A percentile compares a stretch with the other conserved stretches of the same genome.
Conservation (phyloP, 2,113 vertebrate genomes). For the Scatophagus argus region DNA sequence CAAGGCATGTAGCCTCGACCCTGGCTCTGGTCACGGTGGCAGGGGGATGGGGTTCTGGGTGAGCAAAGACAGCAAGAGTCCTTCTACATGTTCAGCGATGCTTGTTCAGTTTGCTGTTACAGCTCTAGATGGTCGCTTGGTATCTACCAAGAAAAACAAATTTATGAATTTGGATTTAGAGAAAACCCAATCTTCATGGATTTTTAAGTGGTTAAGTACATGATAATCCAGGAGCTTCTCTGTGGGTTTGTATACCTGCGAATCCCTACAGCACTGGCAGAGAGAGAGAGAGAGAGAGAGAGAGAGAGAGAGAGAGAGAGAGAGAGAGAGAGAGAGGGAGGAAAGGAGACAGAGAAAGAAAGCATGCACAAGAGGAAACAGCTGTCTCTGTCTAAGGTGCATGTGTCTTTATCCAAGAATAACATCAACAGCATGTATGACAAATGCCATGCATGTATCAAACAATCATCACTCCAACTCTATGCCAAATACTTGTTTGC, state of each 20-base stretch:
- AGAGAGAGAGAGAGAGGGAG: background rate
- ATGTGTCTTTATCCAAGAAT: constrained; percentile 52
- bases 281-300: background rate
- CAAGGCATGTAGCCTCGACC: too few species aligned
- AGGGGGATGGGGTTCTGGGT: background rate
- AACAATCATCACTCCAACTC: constrained; percentile 31
- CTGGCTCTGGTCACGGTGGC: background rate
- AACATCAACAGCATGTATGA: constrained; percentile 53
- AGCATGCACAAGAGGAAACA: constrained; percentile 5
- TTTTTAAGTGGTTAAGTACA: background rate
- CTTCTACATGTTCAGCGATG: too few species aligned
- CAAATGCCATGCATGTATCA: constrained; percentile 14
- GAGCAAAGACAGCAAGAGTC: too few species aligned
- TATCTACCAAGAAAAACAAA: too few species aligned
- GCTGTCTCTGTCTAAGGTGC: constrained; percentile 23
- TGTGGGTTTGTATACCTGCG: background rate
- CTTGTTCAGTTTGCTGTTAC: background rate
- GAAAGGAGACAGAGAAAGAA: background rate
- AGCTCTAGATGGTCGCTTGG: background rate
- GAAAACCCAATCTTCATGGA: too few species aligned
- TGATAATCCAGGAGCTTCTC: background rate
- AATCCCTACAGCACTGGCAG: background rate
- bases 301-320: background rate
- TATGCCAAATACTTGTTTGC: constrained; percentile 25
- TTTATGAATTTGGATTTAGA: too few species aligned